Evolutionary conservation across 2,888 invertebrate genomes (phyloP).

Genomic region (Caenorhabditis zanzibari): DNA sequence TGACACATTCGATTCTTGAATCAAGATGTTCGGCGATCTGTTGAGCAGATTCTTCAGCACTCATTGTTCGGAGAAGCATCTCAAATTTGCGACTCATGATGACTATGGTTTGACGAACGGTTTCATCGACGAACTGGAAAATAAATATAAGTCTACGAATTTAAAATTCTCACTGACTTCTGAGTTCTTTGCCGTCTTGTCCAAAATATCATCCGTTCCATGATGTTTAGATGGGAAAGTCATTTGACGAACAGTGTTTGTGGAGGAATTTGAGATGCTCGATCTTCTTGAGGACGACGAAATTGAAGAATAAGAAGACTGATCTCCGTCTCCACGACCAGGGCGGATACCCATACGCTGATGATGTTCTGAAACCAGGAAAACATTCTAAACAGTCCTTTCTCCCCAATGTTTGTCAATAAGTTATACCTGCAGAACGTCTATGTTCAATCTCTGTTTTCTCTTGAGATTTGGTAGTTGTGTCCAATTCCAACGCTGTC

Average conservation of each 20-base stretch:
- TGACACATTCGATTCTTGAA: not conserved
- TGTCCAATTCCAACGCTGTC: not conserved
- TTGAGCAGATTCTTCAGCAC: not conserved
- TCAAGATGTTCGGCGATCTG: not conserved
- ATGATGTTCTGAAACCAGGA: conserved; percentile 2
- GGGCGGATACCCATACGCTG: not conserved
- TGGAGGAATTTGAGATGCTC: not conserved
- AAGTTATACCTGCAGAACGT: not conserved
- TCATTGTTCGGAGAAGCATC: not conserved
- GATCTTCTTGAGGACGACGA: not conserved
- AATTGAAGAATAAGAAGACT: not conserved
- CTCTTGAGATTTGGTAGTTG: not conserved
- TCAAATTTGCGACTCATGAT: not conserved
- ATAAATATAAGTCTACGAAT: not conserved
- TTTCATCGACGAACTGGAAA: conserved; percentile 1
- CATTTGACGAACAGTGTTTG: not conserved
- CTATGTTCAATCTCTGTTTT: not conserved
- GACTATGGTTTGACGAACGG: not conserved
- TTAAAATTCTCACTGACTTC: not conserved
- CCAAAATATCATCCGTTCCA: not conserved
- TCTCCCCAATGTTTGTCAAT: too few species aligned
- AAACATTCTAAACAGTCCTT: too few species aligned
- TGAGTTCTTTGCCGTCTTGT: not conserved
- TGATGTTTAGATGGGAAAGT: not conserved
- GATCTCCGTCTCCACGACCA: not conserved